These are phyloP conservation scores for Kryptolebias marmoratus DNA, from an alignment of 2,113 vertebrate genomes.

Conservation along the genomic window DNA sequence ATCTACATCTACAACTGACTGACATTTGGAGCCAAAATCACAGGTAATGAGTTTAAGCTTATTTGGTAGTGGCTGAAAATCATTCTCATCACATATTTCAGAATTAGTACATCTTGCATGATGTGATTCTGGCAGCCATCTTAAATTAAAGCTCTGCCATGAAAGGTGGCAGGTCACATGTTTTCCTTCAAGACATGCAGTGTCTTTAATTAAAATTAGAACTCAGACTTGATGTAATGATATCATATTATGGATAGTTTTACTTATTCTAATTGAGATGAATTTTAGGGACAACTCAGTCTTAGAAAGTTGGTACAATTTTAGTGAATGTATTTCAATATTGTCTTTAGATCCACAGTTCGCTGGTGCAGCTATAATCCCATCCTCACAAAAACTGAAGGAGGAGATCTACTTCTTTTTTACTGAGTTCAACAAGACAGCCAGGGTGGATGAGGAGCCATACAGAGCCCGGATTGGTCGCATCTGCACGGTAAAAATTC, in stretches of 20 bases:
- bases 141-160: no score
- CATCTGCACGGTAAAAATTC: slow-evolving; percentile 79
- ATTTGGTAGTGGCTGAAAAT: no score
- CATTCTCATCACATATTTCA: no score
- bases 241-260: background rate
- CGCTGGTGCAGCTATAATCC: slow-evolving; percentile 80
- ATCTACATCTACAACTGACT: no score
- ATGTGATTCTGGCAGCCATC: no score
- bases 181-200: no score
- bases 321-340: background rate
- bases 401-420: slow-evolving; percentile 87
- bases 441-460: slow-evolving; percentile 79
- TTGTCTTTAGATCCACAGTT: slow-evolving; percentile 80
- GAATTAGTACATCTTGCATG: no score
- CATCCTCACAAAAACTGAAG: slow-evolving; percentile 64
- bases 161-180: no score
- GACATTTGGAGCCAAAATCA: no score
- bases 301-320: background rate
- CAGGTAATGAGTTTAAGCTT: no score
- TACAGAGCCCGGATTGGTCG: slow-evolving; percentile 82
- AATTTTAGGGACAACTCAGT: background rate
- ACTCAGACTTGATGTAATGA: background rate
- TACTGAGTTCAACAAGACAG: slow-evolving; percentile 81
- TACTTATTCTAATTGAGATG: background rate
- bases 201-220: no score